Percentiles rank a stretch among this genome's conserved stretches.
Evolutionary conservation across 2,888 invertebrate genomes (phyloP).

Genomic region (Cantharis rufa): DNA sequence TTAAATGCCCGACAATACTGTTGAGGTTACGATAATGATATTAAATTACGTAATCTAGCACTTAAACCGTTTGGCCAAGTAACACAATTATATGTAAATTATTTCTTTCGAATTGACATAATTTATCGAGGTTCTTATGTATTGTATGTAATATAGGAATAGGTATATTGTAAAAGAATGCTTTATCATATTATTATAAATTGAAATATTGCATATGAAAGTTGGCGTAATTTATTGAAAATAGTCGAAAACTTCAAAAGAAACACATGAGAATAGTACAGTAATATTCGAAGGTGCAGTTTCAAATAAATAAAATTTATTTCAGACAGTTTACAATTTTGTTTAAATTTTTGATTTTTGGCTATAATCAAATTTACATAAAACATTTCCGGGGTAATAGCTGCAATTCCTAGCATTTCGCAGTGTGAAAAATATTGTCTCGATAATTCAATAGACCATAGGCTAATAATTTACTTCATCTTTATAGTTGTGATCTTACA

Average conservation of each 20-base stretch:
- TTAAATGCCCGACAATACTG: no score
- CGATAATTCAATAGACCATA: slow-evolving; percentile 23
- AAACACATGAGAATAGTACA: neutral
- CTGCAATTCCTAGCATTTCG: neutral
- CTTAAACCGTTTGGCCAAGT: no score
- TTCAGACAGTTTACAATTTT: neutral
- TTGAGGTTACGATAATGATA: no score
- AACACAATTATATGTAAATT: no score
- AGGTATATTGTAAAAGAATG: no score
- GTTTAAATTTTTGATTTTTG: no score
- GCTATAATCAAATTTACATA: no score
- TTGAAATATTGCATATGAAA: neutral
- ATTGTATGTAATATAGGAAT: no score
- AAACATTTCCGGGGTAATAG: neutral
- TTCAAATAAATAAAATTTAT: neutral
- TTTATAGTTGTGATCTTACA: slow-evolving; percentile 34
- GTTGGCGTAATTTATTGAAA: neutral
- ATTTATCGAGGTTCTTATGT: no score
- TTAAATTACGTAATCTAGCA: no score
- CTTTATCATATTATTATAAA: no score
- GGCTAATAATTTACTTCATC: slow-evolving; percentile 21
- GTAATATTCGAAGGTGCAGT: neutral
- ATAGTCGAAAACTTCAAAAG: neutral
- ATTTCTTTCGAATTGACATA: no score
- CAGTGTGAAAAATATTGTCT: slow-evolving; percentile 17